These are phyloP conservation scores for Lonchura striata DNA, from an alignment of 2,113 vertebrate species.

Conservation along the genomic window DNA sequence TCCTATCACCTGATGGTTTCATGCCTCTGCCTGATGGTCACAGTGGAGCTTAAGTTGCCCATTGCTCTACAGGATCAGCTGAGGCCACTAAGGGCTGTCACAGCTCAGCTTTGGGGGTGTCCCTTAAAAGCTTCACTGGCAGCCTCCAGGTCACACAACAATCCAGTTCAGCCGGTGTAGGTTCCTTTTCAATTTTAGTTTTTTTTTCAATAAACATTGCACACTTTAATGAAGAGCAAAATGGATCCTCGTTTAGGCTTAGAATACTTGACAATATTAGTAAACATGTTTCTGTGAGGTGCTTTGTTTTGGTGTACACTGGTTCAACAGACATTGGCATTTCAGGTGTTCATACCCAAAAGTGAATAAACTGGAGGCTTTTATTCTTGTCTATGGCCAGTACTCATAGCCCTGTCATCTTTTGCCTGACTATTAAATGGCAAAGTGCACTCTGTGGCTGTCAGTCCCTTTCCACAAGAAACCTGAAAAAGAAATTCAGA, in stretches of 20 bases:
- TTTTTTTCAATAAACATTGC: neutral
- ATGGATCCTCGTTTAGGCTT: neutral
- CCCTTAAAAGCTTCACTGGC: neutral
- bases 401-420: neutral
- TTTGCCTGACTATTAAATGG: neutral
- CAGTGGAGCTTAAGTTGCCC: neutral
- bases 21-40: neutral
- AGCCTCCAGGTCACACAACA: neutral
- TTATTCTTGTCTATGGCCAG: neutral
- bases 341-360: neutral
- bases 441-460: neutral
- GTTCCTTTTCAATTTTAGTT: neutral
- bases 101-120: neutral
- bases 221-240: neutral
- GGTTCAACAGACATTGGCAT: neutral
- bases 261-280: neutral
- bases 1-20: neutral
- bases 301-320: neutral
- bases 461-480: neutral
- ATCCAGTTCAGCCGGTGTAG: neutral
- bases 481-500: neutral
- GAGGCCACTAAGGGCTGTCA: neutral
- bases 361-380: neutral
- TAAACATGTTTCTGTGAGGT: neutral
- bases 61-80: neutral